A percentile compares a stretch with the other conserved stretches of the same genome.
Evolutionary conservation across 2,888 invertebrate genomes (phyloP).

Genomic region (Drosophila histrio): DNA sequence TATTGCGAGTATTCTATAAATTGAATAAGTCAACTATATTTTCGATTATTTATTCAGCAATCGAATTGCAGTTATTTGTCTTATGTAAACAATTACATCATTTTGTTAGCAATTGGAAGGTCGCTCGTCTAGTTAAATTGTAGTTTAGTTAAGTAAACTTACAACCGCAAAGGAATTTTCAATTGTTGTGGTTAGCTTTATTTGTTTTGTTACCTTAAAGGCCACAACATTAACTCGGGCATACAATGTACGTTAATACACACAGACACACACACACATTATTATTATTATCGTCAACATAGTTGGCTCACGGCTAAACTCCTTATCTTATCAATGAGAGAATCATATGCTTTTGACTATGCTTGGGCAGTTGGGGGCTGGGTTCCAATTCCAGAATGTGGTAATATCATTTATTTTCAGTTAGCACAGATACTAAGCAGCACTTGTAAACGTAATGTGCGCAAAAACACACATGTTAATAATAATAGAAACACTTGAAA

Average conservation of each 20-base stretch:
- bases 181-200: conserved; percentile 33
- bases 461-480: conserved; percentile 1
- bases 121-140: conserved; percentile 6
- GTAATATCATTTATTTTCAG: conserved; percentile 28
- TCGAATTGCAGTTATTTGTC: neutral
- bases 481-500: conserved; percentile 22
- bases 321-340: conserved; percentile 52
- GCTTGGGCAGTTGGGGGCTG: conserved; percentile 28
- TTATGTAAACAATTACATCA: conserved; percentile 63
- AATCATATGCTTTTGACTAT: conserved; percentile 54
- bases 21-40: neutral
- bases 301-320: conserved; percentile 22
- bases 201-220: conserved; percentile 3
- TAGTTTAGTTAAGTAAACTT: conserved; percentile 3
- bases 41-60: neutral
- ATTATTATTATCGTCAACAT: conserved; percentile 27
- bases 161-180: conserved; percentile 41
- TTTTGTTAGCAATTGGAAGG: conserved; percentile 55
- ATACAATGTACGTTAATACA: neutral
- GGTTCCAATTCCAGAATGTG: conserved; percentile 20
- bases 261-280: conserved; percentile 1
- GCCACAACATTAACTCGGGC: neutral
- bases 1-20: too few relatives aligned
- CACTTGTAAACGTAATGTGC: conserved; percentile 24
- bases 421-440: conserved; percentile 23